Evolutionary conservation across 2,888 invertebrate genomes (phyloP), one percentile per base, ranked within the genome.

Genomic region (Heliconius aoede): DNA sequence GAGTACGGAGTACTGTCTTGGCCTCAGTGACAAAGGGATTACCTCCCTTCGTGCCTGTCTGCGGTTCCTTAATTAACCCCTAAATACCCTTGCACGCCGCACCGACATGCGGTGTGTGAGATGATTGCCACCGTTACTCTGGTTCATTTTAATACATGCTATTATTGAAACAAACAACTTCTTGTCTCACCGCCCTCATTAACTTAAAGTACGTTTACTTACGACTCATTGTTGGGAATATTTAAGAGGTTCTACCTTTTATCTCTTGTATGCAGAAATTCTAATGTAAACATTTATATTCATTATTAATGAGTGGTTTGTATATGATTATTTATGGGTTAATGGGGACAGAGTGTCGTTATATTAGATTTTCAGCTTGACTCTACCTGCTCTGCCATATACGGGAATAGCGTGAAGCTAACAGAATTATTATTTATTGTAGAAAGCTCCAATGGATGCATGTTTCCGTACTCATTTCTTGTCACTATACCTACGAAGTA

Each of bases 61-160:
- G 93, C 89, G 94, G 94, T 91, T 92, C 88, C 92, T 92, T 94
- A 93, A 94, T 94, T 94, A 94, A 94, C 93, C 93, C 89, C 90
- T 90, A 93, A 94, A 91, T 92, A 91, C 91, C 89, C 88, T 84
- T 86, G 89, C 88, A 88, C 87, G 85, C 87, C 88, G 85, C 88
- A 83, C 85, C 86, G 83, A 83, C 85, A 83, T 87, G 88, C 84
- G 89, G 90, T 86, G 84, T 90, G 88, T 87, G 88, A 90, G 92
- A 93, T 92, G 92, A 93, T 92, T 91, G 89, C 88, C 86, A 87
- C 88, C 89, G 86, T 88, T 89, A 88, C 90, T 89, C 88, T 89
- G 90, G 90, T 90, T 92, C 90, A 91, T 92, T 91, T 90, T 90
- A 91, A 91, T 91, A 88, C 89, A 86, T 85, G 85, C 85, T 89